phyloP scores from a whole-genome alignment of 2,113 vertebrate species.

The Pterocles gutturalis region DNA sequence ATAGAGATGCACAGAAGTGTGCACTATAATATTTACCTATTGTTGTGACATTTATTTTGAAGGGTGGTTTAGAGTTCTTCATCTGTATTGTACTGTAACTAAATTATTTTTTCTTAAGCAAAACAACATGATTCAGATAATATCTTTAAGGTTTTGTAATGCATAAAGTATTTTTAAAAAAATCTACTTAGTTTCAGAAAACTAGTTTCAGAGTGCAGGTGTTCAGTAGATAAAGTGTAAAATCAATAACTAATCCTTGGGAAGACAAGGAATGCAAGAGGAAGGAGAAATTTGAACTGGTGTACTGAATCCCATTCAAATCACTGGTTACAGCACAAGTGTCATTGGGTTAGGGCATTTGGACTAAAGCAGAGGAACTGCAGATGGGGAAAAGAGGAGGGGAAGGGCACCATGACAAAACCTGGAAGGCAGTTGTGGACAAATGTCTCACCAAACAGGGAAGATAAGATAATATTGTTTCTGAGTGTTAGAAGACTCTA shows the following conservation, averaged over 20 bases:
- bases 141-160: neutral
- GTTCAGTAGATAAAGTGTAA: neutral
- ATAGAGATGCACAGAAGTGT: neutral
- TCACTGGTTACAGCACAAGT: neutral
- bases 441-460: neutral
- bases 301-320: neutral
- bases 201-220: neutral
- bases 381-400: slow-evolving; percentile 32
- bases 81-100: neutral
- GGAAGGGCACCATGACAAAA: neutral
- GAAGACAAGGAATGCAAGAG: neutral
- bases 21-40: neutral
- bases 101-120: neutral
- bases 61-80: neutral
- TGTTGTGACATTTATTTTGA: neutral
- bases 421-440: neutral
- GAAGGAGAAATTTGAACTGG: neutral
- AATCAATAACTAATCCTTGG: neutral
- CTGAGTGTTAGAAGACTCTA: neutral
- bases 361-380: neutral
- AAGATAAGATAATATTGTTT: slow-evolving; percentile 53
- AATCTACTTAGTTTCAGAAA: neutral
- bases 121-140: neutral
- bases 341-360: neutral
- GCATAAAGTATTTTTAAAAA: neutral